These are phyloP conservation scores for Chymomyza fuscimana DNA, from an alignment of 2,888 invertebrate species.

Conservation along the genomic window DNA sequence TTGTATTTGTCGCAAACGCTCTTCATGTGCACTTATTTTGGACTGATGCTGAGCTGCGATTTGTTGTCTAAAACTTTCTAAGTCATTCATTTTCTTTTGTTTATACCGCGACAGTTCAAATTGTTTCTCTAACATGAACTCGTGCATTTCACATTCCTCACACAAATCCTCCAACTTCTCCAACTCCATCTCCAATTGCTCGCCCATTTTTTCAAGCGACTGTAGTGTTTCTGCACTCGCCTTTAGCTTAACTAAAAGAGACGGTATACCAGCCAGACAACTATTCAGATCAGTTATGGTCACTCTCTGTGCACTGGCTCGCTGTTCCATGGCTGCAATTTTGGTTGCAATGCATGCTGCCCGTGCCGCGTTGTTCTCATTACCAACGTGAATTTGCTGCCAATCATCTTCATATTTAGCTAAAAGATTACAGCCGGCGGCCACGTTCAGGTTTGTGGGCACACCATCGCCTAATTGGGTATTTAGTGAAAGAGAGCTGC, in stretches of 20 bases:
- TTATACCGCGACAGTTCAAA: constrained; percentile 84
- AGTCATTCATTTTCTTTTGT: constrained; percentile 83
- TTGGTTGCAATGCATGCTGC: constrained; percentile 80
- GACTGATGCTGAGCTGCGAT: constrained; percentile 83
- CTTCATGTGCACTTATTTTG: constrained; percentile 82
- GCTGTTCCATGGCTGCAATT: constrained; percentile 79
- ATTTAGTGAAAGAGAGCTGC: constrained; percentile 41
- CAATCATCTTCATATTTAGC: constrained; percentile 85
- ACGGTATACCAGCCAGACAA: constrained; percentile 72
- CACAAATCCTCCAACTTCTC: constrained; percentile 83
- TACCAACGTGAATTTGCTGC: constrained; percentile 83
- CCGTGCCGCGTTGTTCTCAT: constrained; percentile 83
- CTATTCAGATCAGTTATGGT: constrained; percentile 72
- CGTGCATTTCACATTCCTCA: constrained; percentile 84
- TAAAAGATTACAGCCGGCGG: constrained; percentile 84
- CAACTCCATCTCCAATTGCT: constrained; percentile 82
- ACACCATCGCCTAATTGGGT: constrained; percentile 53
- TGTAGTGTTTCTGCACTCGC: constrained; percentile 78
- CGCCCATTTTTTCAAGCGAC: constrained; percentile 81
- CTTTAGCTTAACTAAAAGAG: constrained; percentile 77
- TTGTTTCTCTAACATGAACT: constrained; percentile 83
- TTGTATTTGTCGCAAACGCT: constrained; percentile 81
- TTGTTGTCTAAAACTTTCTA: constrained; percentile 80
- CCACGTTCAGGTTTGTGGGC: constrained; percentile 78
- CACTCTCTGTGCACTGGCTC: constrained; percentile 57